Evolutionary conservation across 2,888 invertebrate species (phyloP).

Genomic region (Hoplodrina ambigua): DNA sequence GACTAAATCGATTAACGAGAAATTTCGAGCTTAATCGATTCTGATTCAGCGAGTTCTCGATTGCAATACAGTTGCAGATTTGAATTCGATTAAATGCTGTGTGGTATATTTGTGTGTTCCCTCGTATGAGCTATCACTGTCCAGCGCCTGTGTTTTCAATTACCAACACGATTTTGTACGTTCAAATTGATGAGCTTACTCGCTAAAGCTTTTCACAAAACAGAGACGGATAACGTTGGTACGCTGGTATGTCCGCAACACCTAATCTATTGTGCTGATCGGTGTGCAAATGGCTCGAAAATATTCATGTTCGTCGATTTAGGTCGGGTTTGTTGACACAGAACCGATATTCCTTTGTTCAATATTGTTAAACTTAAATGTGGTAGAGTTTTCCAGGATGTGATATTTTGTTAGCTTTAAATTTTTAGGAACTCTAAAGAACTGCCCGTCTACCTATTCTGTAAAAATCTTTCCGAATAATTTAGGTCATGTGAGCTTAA

Average conservation of each 20-base stretch:
- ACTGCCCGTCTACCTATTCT: neutral
- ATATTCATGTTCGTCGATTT: constrained; percentile 61
- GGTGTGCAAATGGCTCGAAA: constrained; percentile 55
- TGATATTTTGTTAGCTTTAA: constrained; percentile 12
- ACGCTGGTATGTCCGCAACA: constrained; percentile 23
- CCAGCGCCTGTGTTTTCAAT: constrained; percentile 60
- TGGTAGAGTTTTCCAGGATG: constrained; percentile 18
- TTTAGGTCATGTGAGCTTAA: no score
- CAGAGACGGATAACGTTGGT: constrained; percentile 42
- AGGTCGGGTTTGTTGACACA: constrained; percentile 49
- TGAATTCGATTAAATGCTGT: constrained; percentile 67
- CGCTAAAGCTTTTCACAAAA: constrained; percentile 52
- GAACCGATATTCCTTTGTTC: constrained; percentile 47
- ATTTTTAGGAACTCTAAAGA: neutral
- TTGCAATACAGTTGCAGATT: constrained; percentile 76
- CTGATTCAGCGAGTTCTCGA: constrained; percentile 78
- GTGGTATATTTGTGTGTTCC: constrained; percentile 53
- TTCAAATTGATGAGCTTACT: constrained; percentile 58
- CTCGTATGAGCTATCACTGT: constrained; percentile 53
- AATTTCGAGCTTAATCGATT: constrained; percentile 82
- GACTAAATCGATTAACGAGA: constrained; percentile 76
- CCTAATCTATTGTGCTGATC: constrained; percentile 59
- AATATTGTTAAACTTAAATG: constrained; percentile 53
- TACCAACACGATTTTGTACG: constrained; percentile 58
- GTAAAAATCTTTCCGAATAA: no score